These are phyloP conservation scores for Odontomyia ornata DNA, from an alignment of 2,888 invertebrate species.

Conservation along the genomic window DNA sequence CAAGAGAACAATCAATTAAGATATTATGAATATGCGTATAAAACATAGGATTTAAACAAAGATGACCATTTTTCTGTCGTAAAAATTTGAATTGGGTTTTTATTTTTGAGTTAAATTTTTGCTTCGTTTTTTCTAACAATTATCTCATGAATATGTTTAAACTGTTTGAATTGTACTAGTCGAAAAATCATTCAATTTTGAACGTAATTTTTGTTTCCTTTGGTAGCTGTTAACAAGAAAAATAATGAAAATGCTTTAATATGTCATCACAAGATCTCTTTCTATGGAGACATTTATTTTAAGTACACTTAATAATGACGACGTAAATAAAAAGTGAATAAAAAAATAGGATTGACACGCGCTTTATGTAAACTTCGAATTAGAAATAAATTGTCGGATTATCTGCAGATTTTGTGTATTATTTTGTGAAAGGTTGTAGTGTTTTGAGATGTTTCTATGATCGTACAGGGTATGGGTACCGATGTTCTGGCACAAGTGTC, in stretches of 20 bases:
- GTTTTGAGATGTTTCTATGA: too few species aligned
- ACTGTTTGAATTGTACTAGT: constrained; percentile 17
- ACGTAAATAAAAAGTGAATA: background rate
- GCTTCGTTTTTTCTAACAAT: constrained; percentile 9
- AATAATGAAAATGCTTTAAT: constrained; percentile 25
- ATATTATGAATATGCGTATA: background rate
- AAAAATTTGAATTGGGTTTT: background rate
- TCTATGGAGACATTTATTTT: constrained; percentile 13
- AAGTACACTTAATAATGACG: constrained; percentile 11
- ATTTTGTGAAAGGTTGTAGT: background rate
- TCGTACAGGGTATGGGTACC: too few species aligned
- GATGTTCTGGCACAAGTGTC: too few species aligned
- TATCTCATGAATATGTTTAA: background rate
- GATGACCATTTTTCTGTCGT: background rate
- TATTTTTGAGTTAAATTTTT: background rate
- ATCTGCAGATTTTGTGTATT: constrained; percentile 3
- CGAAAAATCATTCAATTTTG: constrained; percentile 8
- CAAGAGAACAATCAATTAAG: background rate
- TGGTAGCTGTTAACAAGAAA: background rate
- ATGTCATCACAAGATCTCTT: constrained; percentile 35
- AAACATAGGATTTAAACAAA: background rate
- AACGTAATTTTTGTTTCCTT: background rate
- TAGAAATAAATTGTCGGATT: constrained; percentile 26
- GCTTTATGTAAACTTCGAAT: constrained; percentile 5
- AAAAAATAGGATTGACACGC: constrained; percentile 11